These are phyloP conservation scores for Zaprionus lineosus DNA, from an alignment of 2,888 invertebrate genomes.

Conservation along the genomic window DNA sequence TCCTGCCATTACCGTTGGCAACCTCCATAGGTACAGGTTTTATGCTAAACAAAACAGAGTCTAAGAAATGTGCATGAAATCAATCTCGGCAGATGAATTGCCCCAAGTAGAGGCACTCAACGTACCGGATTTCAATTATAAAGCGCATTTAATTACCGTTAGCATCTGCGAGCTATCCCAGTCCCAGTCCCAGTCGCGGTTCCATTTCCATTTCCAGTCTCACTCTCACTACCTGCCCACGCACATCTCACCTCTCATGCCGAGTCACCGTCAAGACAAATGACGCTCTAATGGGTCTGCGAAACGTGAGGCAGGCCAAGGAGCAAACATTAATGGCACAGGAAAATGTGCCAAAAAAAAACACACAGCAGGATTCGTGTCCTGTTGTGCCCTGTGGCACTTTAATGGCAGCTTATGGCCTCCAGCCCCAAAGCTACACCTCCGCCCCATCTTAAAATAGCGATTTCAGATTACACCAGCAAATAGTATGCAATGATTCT, in stretches of 20 bases:
- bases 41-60: neutral
- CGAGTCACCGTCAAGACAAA: slow-evolving; percentile 51
- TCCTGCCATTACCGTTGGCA: too few relatives aligned
- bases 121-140: slow-evolving; percentile 64
- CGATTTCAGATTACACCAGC: slow-evolving; percentile 61
- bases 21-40: neutral
- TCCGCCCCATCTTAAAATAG: slow-evolving; percentile 33
- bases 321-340: slow-evolving; percentile 53
- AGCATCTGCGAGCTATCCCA: too few relatives aligned
- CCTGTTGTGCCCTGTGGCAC: slow-evolving; percentile 19
- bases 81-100: slow-evolving; percentile 22
- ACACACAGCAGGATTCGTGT: slow-evolving; percentile 23
- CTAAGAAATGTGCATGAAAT: slow-evolving; percentile 17
- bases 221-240: neutral
- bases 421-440: neutral
- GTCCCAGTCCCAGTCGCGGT: too few relatives aligned
- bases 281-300: slow-evolving; percentile 61
- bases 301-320: slow-evolving; percentile 44
- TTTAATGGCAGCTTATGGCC: slow-evolving; percentile 54
- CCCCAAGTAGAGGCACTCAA: slow-evolving; percentile 11
- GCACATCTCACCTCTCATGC: too few relatives aligned
- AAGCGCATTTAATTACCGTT: slow-evolving; percentile 64
- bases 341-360: slow-evolving; percentile 2
- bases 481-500: slow-evolving; percentile 66
- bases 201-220: neutral